Evolutionary conservation across 2,797 vertebrate species (phyloP), one percentile per base, ranked within the genome.

Genomic region (Oreortyx pictus): DNA sequence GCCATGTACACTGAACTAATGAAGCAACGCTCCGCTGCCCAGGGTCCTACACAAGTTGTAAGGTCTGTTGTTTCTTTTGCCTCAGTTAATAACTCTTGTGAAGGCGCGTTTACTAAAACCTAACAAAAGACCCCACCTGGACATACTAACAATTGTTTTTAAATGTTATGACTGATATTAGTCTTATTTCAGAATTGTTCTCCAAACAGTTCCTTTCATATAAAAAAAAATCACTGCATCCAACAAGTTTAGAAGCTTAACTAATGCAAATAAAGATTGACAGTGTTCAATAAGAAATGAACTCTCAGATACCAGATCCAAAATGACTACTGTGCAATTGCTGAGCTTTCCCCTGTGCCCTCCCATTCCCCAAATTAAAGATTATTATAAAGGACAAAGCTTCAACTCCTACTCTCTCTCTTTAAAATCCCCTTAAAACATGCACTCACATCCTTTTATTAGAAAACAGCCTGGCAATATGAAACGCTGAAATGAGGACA

Each of bases 191-290:
- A 75, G 29, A 86, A 67, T 3, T 80, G 14, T 29, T 81, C 27
- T 82, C 49, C 37, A 84, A 88, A 87, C n/a, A 83, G 59, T n/a
- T 73, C 16, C 39, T 88, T 91, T 84, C 3, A 66, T 35, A 37
- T 15, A 77, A 95, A 91, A 95, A 95, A 90, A 95, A 88, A 64
- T 56, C 16, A 82, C 39, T 86, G 23, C 11, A 29, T 70, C 67
- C 92, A 94, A 88, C 25, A 75, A 61, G 84, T 94, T 86, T 60
- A 75, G 77, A 92, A 86, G 56, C 29, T 78, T 78, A 60, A 59
- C 37, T 64, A 80, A 60, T 39, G 82, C 35, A 62, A 60, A 87
- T 54, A 47, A 80, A 88, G 74, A 41, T 41, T 78, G 65, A 80
- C 39, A 73, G 41, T 6, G 18, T 35, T 75, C 54, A 91, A 19